Evolutionary conservation across 2,888 invertebrate species (phyloP).

Genomic region (Allolobophora icterica): DNA sequence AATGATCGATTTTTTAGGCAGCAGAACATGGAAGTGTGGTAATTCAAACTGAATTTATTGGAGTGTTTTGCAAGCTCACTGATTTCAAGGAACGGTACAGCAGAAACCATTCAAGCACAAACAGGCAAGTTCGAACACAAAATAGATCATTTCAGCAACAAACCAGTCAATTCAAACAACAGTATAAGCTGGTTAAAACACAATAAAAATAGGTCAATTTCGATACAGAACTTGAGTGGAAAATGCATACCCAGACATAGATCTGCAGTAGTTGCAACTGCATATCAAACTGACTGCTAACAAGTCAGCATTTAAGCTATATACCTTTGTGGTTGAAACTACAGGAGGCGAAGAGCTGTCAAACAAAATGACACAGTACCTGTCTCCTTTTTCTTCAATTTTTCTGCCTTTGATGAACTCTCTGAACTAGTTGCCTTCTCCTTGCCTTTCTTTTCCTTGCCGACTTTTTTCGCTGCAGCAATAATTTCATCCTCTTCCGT

Average conservation of each 20-base stretch:
- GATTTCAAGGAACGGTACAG: background rate
- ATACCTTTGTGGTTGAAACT: slow-evolving; percentile 8
- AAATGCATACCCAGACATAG: background rate
- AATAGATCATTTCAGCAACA: too few species aligned
- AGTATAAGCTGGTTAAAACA: background rate
- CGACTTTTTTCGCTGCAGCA: background rate
- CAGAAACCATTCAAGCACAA: background rate
- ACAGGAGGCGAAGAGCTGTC: background rate
- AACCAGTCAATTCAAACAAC: background rate
- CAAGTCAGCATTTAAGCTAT: background rate
- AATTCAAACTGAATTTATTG: too few species aligned
- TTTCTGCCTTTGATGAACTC: background rate
- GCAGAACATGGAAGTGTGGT: too few species aligned
- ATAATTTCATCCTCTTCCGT: slow-evolving; percentile 40
- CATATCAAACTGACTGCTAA: slow-evolving; percentile 5
- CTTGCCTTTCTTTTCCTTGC: background rate
- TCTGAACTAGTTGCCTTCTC: background rate
- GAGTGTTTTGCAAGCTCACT: background rate
- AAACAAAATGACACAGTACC: background rate
- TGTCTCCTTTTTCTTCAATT: slow-evolving; percentile 3
- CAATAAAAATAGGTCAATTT: background rate
- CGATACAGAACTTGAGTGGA: background rate
- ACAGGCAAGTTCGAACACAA: background rate
- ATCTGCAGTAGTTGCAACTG: background rate
- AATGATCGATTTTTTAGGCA: too few species aligned